Percentiles rank a stretch among this genome's conserved stretches.
Conservation (phyloP, 1,140 invertebrate genomes). For the Magallana gigas region DNA sequence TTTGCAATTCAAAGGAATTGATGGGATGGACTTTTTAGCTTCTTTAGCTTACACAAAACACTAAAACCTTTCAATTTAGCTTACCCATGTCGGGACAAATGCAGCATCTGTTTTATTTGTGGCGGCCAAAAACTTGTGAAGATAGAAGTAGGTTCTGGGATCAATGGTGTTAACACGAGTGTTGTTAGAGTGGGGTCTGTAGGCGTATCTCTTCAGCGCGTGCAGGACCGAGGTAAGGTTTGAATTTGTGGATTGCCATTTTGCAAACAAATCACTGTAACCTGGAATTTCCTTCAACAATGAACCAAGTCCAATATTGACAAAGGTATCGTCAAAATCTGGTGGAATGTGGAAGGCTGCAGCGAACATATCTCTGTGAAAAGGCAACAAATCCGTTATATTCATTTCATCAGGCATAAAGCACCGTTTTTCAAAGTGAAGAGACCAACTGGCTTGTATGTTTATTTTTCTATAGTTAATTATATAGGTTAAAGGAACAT, state of each 20-base stretch:
- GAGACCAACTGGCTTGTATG: too few species aligned
- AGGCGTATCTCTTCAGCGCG: conserved; percentile 70
- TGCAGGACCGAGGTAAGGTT: conserved; percentile 69
- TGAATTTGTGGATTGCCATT: conserved; percentile 65
- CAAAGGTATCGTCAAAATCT: conserved; percentile 77
- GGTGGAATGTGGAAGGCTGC: conserved; percentile 73
- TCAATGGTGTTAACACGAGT: conserved; percentile 70
- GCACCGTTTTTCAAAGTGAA: too few species aligned
- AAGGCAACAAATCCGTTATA: not conserved
- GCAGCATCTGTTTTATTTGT: conserved; percentile 63
- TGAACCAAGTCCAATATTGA: conserved; percentile 73
- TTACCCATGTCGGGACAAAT: conserved; percentile 74
- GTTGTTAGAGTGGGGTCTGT: conserved; percentile 70
- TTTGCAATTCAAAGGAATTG: too few species aligned
- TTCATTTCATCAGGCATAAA: too few species aligned
- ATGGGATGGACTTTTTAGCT: too few species aligned
- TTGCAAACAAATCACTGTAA: conserved; percentile 55
- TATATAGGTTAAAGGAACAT: too few species aligned
- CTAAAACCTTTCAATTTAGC: not conserved
- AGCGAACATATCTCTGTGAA: conserved; percentile 55
- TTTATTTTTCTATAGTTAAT: too few species aligned
- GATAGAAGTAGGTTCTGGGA: conserved; percentile 71
- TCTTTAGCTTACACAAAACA: too few species aligned
- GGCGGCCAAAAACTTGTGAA: conserved; percentile 65
- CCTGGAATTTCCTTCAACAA: conserved; percentile 58